A percentile compares a stretch with the other conserved stretches of the same genome.
Conservation (phyloP, 2,113 vertebrate genomes). For the Equus przewalskii region DNA sequence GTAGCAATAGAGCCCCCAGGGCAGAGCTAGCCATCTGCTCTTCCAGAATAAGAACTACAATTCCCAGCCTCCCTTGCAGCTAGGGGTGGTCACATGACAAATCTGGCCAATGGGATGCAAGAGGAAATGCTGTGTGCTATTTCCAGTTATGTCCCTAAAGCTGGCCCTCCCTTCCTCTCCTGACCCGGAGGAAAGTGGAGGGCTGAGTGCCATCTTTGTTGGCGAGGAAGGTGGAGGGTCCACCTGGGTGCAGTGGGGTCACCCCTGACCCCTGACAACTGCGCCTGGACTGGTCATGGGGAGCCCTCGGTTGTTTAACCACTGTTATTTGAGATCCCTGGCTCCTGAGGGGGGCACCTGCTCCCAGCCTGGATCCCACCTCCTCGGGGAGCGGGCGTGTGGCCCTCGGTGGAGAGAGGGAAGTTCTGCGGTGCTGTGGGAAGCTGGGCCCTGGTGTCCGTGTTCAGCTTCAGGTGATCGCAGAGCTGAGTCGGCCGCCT, state of each 20-base stretch:
- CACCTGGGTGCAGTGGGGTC: neutral
- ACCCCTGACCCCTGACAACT: no score
- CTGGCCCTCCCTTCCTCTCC: accelerated
- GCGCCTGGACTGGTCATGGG: no score
- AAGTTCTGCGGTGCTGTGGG: neutral
- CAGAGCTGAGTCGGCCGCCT: neutral
- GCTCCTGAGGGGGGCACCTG: neutral
- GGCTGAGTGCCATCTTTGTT: neutral
- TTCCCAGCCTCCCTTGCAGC: neutral
- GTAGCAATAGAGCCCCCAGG: accelerated
- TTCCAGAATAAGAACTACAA: neutral
- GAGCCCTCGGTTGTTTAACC: neutral
- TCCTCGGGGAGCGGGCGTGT: neutral
- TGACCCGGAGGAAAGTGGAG: accelerated
- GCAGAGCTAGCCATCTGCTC: accelerated
- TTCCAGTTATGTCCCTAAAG: neutral
- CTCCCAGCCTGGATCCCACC: neutral
- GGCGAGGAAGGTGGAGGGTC: neutral
- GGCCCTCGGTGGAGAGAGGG: neutral
- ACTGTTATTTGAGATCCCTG: accelerated
- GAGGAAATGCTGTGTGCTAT: accelerated
- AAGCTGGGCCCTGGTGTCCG: no score
- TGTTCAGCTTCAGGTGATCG: accelerated
- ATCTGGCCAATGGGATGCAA: neutral
- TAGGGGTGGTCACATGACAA: no score